Conservation (phyloP, 53 echinoderm and acorn worm species). For the Stichopus horrens region DNA sequence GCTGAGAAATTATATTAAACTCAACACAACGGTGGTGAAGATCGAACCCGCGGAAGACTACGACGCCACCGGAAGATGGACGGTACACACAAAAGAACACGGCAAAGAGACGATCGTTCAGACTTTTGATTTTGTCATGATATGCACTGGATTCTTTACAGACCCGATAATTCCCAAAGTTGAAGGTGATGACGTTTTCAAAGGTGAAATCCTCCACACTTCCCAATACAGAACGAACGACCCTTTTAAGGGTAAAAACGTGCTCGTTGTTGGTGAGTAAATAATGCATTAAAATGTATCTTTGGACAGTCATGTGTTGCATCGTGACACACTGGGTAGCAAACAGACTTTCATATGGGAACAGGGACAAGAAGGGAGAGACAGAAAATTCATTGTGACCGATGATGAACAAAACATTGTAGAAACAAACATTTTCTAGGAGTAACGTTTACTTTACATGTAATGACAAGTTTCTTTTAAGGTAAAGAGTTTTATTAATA, state of each 20-base stretch:
- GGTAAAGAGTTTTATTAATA: too few relatives aligned
- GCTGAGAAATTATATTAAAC: constrained; percentile 9
- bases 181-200: neutral
- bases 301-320: too few relatives aligned
- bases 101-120: neutral
- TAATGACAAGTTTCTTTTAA: too few relatives aligned
- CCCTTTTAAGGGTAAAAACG: constrained; percentile 16
- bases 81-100: neutral
- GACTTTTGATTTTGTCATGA: constrained; percentile 38
- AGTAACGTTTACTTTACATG: too few relatives aligned
- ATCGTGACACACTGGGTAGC: too few relatives aligned
- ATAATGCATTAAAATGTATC: neutral
- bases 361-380: too few relatives aligned
- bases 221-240: constrained; percentile 1
- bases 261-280: constrained; percentile 24
- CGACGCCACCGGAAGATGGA: constrained; percentile 11
- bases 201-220: constrained; percentile 23
- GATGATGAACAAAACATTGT: neutral
- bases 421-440: too few relatives aligned
- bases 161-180: constrained; percentile 3
- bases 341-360: too few relatives aligned
- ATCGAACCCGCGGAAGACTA: constrained; percentile 25
- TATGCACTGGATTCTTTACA: constrained; percentile 17
- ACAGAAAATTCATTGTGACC: too few relatives aligned
- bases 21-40: constrained; percentile 19